Percentiles rank a stretch among this genome's conserved stretches.
Conservation (phyloP, 2,888 invertebrate genomes). For the Sphaerophoria taeniata region DNA sequence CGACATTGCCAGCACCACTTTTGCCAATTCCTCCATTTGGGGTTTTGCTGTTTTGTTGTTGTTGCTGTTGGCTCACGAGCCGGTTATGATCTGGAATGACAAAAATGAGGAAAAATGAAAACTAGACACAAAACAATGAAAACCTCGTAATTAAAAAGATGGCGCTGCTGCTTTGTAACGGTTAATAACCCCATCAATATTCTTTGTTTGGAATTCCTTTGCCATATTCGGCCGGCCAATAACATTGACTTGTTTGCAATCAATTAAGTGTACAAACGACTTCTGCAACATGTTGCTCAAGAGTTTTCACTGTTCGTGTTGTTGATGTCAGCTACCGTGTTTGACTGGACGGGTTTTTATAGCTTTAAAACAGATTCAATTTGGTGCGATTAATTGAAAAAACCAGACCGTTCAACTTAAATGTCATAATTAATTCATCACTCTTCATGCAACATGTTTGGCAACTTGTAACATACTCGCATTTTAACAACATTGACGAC, state of each 20-base stretch:
- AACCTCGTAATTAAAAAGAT: constrained; percentile 35
- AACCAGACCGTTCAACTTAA: constrained; percentile 19
- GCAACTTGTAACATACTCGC: not conserved
- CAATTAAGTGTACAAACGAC: constrained; percentile 41
- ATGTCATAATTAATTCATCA: constrained; percentile 42
- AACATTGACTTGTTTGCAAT: constrained; percentile 37
- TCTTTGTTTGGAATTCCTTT: constrained; percentile 46
- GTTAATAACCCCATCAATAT: constrained; percentile 52
- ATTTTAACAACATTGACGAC: not conserved
- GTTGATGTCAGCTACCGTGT: not conserved
- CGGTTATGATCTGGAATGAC: constrained; percentile 76
- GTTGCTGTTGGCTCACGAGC: constrained; percentile 74
- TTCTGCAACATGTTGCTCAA: constrained; percentile 62
- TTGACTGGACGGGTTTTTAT: constrained; percentile 15
- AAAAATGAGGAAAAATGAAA: constrained; percentile 50
- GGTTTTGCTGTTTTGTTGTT: constrained; percentile 66
- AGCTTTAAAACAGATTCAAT: constrained; percentile 27
- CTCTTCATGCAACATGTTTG: constrained; percentile 28
- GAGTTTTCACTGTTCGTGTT: constrained; percentile 8
- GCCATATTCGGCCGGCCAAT: constrained; percentile 47
- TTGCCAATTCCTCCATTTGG: constrained; percentile 55
- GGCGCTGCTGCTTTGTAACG: constrained; percentile 20
- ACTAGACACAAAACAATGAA: constrained; percentile 39
- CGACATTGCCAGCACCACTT: constrained; percentile 24
- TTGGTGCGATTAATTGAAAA: constrained; percentile 50